Conservation (phyloP, 2,113 vertebrate species). For the Lepus timidus region DNA sequence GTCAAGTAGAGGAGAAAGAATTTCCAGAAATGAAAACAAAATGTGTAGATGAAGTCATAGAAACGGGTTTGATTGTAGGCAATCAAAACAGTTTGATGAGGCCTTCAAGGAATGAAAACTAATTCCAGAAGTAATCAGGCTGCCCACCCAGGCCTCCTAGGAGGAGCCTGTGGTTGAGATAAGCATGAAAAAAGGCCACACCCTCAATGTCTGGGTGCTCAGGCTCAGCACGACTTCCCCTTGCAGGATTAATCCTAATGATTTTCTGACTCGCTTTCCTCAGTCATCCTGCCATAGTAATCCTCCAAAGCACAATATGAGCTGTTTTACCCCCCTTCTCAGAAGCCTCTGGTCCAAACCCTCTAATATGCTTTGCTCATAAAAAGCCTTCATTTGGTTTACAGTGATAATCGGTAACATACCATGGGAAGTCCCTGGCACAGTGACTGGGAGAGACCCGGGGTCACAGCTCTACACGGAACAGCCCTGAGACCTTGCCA, state of each 20-base stretch:
- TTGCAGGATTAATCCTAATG: neutral
- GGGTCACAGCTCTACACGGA: neutral
- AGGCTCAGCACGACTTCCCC: neutral
- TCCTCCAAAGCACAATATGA: neutral
- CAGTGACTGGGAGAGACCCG: neutral
- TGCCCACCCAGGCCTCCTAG: neutral
- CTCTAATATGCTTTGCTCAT: conserved; percentile 11
- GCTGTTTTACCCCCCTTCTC: conserved; percentile 8
- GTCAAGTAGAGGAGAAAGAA: neutral
- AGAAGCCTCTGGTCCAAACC: neutral
- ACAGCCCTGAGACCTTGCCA: neutral
- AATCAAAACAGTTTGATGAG: neutral
- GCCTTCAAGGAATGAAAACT: conserved; percentile 32
- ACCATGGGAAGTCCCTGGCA: neutral
- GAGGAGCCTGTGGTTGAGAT: neutral
- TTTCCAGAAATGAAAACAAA: conserved; percentile 1
- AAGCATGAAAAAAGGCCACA: neutral
- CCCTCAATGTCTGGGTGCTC: neutral
- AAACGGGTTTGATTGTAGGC: neutral
- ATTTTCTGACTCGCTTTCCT: neutral
- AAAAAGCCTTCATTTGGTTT: neutral
- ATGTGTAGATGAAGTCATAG: neutral
- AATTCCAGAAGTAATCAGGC: neutral
- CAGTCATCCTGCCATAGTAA: neutral
- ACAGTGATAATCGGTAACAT: neutral